Evolutionary conservation across 2,113 vertebrate genomes (phyloP).

Genomic region (Eulemur macaco): DNA sequence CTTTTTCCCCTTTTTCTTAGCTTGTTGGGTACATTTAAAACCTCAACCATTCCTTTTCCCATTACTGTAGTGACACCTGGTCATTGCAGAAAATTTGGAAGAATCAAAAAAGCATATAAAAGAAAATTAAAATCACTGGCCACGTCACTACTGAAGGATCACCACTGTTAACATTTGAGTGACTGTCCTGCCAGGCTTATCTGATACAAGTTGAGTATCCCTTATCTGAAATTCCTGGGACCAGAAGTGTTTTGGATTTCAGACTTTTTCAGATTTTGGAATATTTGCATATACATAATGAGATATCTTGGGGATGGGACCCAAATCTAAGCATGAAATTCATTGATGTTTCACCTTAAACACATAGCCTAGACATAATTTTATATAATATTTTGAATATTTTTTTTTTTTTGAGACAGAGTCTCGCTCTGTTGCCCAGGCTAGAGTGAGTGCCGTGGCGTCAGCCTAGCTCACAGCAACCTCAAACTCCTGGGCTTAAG

Average conservation of each 20-base stretch:
- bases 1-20: neutral
- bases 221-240: neutral
- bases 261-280: neutral
- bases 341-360: neutral
- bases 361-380: neutral
- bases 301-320: neutral
- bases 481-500: too few species aligned
- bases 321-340: neutral
- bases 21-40: slow-evolving; percentile 23
- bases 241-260: neutral
- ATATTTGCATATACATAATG: neutral
- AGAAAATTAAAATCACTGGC: slow-evolving; percentile 29
- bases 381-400: neutral
- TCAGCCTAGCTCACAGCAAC: too few species aligned
- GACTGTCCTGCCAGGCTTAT: neutral
- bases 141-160: neutral
- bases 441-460: too few species aligned
- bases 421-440: too few species aligned
- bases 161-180: neutral
- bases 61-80: neutral
- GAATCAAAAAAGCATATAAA: slow-evolving; percentile 10
- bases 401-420: neutral
- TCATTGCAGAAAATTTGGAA: slow-evolving; percentile 8
- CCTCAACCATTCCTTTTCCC: neutral
- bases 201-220: neutral